Evolutionary conservation across 1,140 invertebrate genomes (phyloP).

Genomic region (Neuroterus valhalla): DNA sequence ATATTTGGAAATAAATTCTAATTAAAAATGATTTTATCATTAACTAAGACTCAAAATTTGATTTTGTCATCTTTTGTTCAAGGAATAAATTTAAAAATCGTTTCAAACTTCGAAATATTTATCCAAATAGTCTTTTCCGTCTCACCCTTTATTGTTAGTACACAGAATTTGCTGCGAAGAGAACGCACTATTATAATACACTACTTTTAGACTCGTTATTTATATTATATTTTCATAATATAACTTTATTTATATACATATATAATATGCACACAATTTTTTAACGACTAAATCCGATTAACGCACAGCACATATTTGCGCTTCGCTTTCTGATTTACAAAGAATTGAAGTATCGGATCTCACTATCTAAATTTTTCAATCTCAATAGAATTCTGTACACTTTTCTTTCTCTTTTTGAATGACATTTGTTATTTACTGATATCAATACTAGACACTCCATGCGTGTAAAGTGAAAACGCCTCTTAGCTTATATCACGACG

Average conservation of each 20-base stretch:
- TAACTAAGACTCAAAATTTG: too few relatives aligned
- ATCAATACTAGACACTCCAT: constrained; percentile 25
- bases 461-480: constrained; percentile 7
- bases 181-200: constrained; percentile 5
- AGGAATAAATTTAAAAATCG: too few relatives aligned
- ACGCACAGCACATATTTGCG: constrained; percentile 15
- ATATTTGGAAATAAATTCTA: not conserved
- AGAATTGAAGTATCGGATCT: constrained; percentile 17
- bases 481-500: constrained; percentile 15
- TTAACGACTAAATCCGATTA: not conserved
- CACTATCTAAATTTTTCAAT: not conserved
- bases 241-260: constrained; percentile 14
- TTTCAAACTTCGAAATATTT: not conserved
- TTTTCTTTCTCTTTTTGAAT: not conserved
- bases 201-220: not conserved
- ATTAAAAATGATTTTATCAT: too few relatives aligned
- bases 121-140: not conserved
- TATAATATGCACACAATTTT: constrained; percentile 18
- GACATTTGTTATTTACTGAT: constrained; percentile 1
- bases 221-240: not conserved
- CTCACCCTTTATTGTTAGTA: constrained; percentile 4
- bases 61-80: too few relatives aligned
- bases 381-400: not conserved
- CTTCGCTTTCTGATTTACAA: constrained; percentile 16
- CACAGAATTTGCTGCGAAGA: not conserved